phyloP scores from a whole-genome alignment of 2,797 vertebrate species.

The Pterois miles region DNA sequence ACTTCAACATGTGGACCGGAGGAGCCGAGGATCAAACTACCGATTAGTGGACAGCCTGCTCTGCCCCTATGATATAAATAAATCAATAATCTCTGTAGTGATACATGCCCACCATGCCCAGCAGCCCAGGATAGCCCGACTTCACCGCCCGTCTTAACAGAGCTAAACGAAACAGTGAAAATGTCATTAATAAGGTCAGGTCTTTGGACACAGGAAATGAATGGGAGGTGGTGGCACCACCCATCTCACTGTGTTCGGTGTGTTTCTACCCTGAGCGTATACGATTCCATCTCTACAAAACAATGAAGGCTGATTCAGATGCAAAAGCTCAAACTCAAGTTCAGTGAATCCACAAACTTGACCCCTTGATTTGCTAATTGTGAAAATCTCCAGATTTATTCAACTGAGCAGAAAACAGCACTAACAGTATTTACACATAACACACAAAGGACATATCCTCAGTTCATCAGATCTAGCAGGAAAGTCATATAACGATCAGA shows the following conservation, averaged over 20 bases:
- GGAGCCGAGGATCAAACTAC: neutral
- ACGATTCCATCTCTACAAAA: neutral
- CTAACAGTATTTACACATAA: neutral
- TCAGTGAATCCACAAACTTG: neutral
- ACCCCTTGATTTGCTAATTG: neutral
- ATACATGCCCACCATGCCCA: neutral
- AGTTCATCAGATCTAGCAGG: neutral
- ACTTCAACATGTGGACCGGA: neutral
- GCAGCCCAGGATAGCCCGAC: neutral
- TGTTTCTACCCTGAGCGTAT: slow-evolving; percentile 38
- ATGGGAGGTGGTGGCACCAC: neutral
- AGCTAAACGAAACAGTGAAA: too few relatives aligned
- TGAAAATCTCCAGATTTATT: neutral
- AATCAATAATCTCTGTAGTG: neutral
- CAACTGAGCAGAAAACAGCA: neutral
- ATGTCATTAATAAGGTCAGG: neutral
- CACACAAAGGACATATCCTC: neutral
- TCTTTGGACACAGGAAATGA: neutral
- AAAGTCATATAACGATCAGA: neutral
- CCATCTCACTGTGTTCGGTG: neutral
- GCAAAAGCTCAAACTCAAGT: neutral
- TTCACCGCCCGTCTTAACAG: neutral
- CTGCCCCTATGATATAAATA: neutral
- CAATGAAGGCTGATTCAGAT: neutral
- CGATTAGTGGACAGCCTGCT: rapidly evolving